Conservation (phyloP, 2,888 invertebrate genomes). For the Dryococelus australis region DNA sequence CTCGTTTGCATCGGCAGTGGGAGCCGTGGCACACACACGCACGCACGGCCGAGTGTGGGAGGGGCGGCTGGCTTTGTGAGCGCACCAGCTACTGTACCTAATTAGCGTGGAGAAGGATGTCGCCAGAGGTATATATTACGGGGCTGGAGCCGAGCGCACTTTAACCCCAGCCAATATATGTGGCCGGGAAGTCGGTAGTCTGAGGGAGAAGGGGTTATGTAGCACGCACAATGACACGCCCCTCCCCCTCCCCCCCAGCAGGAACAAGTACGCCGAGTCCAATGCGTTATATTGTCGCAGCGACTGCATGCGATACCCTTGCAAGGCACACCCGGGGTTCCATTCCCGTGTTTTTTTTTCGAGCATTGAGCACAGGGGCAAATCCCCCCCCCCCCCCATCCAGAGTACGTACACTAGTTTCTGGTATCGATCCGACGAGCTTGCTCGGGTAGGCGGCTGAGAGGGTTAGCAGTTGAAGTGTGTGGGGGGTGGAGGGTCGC, state of each 20-base stretch:
- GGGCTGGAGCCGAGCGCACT: conserved; percentile 26
- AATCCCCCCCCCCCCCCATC: background rate
- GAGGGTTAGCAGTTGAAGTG: background rate
- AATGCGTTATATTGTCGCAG: too few species aligned
- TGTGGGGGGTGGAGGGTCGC: background rate
- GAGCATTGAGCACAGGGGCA: background rate
- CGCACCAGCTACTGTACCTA: conserved; percentile 27
- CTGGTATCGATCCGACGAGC: background rate
- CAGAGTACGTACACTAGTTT: background rate
- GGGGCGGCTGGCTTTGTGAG: conserved; percentile 29
- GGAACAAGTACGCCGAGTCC: too few species aligned
- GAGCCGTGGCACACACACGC: conserved; percentile 6
- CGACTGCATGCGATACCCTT: background rate
- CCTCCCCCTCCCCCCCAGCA: conserved; percentile 17
- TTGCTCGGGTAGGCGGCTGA: background rate
- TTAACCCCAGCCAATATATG: conserved; percentile 13
- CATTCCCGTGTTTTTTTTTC: background rate
- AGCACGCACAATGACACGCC: conserved; percentile 31
- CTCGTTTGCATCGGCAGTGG: conserved; percentile 30
- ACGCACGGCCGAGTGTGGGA: conserved; percentile 19
- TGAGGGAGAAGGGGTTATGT: conserved; percentile 47
- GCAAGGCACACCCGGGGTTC: background rate
- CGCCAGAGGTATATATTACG: conserved; percentile 11
- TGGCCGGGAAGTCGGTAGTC: too few species aligned
- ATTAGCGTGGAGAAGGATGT: conserved; percentile 22